phyloP scores from a whole-genome alignment of 2,797 vertebrate species.

The Tachyglossus aculeatus region DNA sequence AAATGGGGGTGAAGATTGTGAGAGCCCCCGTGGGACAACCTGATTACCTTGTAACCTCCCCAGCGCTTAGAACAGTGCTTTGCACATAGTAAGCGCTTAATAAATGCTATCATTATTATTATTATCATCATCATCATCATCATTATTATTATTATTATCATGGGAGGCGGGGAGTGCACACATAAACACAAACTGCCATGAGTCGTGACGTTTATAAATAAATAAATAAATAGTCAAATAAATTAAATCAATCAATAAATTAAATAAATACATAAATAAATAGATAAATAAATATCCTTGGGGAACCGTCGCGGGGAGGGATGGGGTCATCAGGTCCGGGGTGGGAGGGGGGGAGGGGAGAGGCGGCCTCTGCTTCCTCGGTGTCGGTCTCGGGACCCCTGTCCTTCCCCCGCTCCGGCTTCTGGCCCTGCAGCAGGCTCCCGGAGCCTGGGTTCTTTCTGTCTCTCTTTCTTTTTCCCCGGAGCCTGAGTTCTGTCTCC shows the following conservation, averaged over 20 bases:
- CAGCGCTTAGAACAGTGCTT: too few species aligned
- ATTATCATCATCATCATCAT: too few species aligned
- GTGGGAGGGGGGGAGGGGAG: background rate
- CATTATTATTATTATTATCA: too few species aligned
- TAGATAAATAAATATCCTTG: constrained; percentile 68
- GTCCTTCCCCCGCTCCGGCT: too few species aligned
- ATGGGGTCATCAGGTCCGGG: background rate
- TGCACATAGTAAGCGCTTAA: too few species aligned
- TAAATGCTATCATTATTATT: too few species aligned
- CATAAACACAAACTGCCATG: constrained; percentile 72
- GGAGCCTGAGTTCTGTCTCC: background rate
- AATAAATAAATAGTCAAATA: constrained; percentile 69
- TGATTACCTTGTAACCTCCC: too few species aligned
- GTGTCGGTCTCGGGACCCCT: background rate
- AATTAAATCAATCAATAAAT: too few species aligned
- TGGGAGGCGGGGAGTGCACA: constrained; percentile 73
- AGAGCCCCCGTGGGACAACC: too few species aligned
- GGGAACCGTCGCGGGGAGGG: constrained; percentile 18
- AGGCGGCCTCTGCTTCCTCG: background rate
- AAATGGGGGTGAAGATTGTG: too few species aligned
- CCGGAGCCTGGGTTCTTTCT: background rate
- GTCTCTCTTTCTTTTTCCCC: background rate
- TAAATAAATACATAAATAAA: constrained; percentile 73
- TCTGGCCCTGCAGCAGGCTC: background rate
- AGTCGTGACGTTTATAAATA: constrained; percentile 76